These are phyloP conservation scores for Drosophila dives DNA, from an alignment of 2,888 invertebrate genomes.

Conservation along the genomic window DNA sequence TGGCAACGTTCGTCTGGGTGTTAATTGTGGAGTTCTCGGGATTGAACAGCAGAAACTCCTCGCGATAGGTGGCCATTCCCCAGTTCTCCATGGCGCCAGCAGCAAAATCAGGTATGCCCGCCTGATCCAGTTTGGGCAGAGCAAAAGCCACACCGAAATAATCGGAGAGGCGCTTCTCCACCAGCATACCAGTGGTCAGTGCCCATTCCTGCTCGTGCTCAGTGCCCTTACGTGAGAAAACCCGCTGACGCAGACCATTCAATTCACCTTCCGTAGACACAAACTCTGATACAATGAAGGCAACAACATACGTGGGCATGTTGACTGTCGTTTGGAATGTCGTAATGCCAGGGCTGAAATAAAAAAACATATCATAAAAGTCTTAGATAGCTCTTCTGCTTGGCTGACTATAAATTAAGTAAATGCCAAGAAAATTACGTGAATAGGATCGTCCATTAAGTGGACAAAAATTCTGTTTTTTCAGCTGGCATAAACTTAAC, in stretches of 20 bases:
- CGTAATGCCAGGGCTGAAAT: slow-evolving; percentile 60
- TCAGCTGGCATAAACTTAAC: not conserved
- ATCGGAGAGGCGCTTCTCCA: slow-evolving; percentile 89
- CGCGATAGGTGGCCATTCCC: slow-evolving; percentile 90
- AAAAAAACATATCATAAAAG: not conserved
- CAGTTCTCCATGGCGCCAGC: slow-evolving; percentile 97
- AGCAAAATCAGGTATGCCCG: slow-evolving; percentile 93
- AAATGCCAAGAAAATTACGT: not conserved
- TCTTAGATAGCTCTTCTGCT: not conserved
- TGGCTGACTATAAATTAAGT: not conserved
- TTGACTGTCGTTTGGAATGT: slow-evolving; percentile 85
- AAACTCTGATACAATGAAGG: slow-evolving; percentile 90
- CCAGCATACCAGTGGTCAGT: slow-evolving; percentile 89
- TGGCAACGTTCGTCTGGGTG: slow-evolving; percentile 85
- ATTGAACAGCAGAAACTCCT: slow-evolving; percentile 82
- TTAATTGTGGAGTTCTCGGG: slow-evolving; percentile 71
- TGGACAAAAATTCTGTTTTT: not conserved
- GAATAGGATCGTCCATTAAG: not conserved
- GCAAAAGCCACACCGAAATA: slow-evolving; percentile 91
- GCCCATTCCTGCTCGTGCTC: slow-evolving; percentile 88
- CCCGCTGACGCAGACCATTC: slow-evolving; percentile 72
- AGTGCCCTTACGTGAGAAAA: slow-evolving; percentile 81
- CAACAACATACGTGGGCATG: slow-evolving; percentile 93
- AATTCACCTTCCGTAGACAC: slow-evolving; percentile 67
- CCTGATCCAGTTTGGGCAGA: slow-evolving; percentile 94